Percentiles rank a stretch among this genome's conserved stretches.
Evolutionary conservation across 92 coral and sea anemone genomes (phyloP).

Genomic region (Heteractis magnifica): DNA sequence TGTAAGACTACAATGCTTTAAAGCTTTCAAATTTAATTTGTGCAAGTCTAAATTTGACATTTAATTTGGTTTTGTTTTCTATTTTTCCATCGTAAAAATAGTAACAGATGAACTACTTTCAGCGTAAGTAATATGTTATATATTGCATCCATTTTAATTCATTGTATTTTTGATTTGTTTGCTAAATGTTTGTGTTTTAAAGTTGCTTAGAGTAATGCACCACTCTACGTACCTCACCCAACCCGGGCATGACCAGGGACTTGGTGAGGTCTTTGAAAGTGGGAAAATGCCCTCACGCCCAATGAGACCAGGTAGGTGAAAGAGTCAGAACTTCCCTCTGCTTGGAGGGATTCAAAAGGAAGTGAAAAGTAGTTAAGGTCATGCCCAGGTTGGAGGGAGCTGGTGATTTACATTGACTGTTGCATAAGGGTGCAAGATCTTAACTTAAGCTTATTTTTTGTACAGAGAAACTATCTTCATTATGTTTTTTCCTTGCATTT

Average conservation of each 20-base stretch:
- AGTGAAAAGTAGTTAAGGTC: too few species aligned
- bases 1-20: constrained; percentile 39
- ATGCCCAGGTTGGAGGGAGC: too few species aligned
- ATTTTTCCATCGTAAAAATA: constrained; percentile 14
- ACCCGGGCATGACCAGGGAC: too few species aligned
- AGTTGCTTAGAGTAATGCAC: too few species aligned
- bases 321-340: too few species aligned
- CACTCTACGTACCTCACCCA: too few species aligned
- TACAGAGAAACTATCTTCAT: neutral
- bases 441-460: neutral
- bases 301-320: too few species aligned
- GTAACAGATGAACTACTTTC: constrained; percentile 83
- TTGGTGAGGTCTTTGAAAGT: too few species aligned
- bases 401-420: too few species aligned
- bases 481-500: neutral
- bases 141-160: neutral
- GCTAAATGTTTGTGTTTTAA: neutral
- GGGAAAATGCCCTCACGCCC: too few species aligned
- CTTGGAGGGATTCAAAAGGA: too few species aligned
- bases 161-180: neutral
- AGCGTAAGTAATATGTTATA: constrained; percentile 64
- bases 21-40: neutral
- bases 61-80: neutral
- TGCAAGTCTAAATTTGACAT: neutral
- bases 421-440: neutral